Percentiles rank a stretch among this genome's conserved stretches.
Conservation (phyloP, 2,888 invertebrate genomes). For the Trypoxylon attenuatum region DNA sequence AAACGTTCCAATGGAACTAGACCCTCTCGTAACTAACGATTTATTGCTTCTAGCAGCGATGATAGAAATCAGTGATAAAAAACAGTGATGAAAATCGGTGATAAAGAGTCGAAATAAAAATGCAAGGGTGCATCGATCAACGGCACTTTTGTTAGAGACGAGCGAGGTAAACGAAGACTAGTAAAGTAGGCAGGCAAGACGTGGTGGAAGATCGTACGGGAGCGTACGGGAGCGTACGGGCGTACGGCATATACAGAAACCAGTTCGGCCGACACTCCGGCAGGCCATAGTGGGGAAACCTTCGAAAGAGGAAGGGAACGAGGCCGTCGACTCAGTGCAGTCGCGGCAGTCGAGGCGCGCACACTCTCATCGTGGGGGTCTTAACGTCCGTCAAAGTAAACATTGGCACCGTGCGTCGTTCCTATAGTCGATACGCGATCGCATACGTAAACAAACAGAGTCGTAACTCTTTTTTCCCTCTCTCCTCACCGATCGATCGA, state of each 20-base stretch:
- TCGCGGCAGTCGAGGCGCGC: conserved; percentile 15
- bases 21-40: too few species aligned
- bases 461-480: too few species aligned
- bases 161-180: neutral
- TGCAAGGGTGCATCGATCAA: neutral
- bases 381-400: neutral
- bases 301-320: neutral
- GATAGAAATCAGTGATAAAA: too few species aligned
- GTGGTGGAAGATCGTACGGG: neutral
- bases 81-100: neutral
- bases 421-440: neutral
- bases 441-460: neutral
- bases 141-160: neutral
- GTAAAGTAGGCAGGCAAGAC: neutral
- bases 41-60: too few species aligned
- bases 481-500: too few species aligned
- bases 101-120: neutral
- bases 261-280: neutral
- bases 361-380: neutral
- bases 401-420: neutral
- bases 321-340: conserved; percentile 24
- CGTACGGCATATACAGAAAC: too few species aligned
- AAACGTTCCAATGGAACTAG: too few species aligned
- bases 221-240: neutral
- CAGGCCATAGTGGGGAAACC: neutral